These are phyloP conservation scores for Prinia subflava DNA, from an alignment of 2,113 vertebrate species.

Conservation along the genomic window DNA sequence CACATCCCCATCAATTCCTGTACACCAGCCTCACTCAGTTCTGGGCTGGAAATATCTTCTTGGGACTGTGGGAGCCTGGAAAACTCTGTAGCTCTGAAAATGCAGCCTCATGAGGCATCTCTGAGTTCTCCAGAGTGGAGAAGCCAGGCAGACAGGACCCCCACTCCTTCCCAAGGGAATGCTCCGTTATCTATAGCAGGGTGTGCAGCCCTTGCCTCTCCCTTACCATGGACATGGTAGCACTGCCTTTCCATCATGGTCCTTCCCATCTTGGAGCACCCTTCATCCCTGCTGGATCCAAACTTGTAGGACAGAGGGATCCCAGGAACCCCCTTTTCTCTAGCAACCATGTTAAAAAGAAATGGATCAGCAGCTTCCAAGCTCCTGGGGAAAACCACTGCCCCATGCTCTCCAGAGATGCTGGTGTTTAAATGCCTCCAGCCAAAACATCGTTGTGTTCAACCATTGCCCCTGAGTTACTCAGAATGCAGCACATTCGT, in stretches of 20 bases:
- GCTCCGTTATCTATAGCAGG: fast-evolving
- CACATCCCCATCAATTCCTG: not conserved
- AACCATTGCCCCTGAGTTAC: not conserved
- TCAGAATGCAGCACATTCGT: not conserved
- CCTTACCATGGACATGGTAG: fast-evolving
- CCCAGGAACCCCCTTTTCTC: not conserved
- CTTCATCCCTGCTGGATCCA: fast-evolving
- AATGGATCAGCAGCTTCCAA: not conserved
- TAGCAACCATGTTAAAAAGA: not conserved
- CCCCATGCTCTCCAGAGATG: not conserved
- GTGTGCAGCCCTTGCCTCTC: not conserved
- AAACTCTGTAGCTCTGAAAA: not conserved
- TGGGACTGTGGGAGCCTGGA: not conserved
- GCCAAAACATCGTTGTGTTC: not conserved
- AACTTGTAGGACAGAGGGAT: not conserved
- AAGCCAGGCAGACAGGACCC: not conserved
- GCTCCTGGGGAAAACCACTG: not conserved
- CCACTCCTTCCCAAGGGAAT: not conserved
- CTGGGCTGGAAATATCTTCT: not conserved
- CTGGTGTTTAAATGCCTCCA: not conserved
- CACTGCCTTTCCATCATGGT: not conserved
- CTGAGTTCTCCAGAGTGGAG: not conserved
- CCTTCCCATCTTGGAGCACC: not conserved
- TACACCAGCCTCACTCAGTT: fast-evolving
- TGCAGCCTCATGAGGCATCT: not conserved